Evolutionary conservation across 2,797 vertebrate species (phyloP).

Genomic region (Takifugu ocellatus): DNA sequence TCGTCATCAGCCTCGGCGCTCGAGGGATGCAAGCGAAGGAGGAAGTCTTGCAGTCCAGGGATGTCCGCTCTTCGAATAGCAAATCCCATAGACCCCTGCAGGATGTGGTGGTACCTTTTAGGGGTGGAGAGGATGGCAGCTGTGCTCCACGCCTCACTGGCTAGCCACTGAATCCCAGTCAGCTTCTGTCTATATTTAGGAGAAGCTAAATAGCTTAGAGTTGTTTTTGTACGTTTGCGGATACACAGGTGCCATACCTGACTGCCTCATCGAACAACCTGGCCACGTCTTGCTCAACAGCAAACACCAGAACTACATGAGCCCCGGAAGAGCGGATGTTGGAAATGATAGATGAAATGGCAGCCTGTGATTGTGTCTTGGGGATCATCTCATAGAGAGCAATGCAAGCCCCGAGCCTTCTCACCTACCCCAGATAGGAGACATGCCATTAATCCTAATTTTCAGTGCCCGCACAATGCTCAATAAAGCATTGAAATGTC

Average conservation of each 20-base stretch:
- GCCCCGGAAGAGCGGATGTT: conserved; percentile 67
- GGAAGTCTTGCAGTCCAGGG: conserved; percentile 70
- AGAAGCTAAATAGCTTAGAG: not conserved
- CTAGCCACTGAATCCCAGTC: conserved; percentile 78
- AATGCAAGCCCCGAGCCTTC: conserved; percentile 68
- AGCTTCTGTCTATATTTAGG: conserved; percentile 59
- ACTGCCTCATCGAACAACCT: conserved; percentile 73
- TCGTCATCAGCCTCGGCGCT: conserved; percentile 49
- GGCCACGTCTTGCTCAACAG: conserved; percentile 77
- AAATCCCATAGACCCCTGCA: conserved; percentile 79
- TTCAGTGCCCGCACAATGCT: no score
- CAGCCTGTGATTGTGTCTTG: conserved; percentile 63
- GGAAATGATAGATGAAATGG: conserved; percentile 68
- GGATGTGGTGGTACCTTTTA: conserved; percentile 64
- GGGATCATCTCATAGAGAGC: conserved; percentile 78
- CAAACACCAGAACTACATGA: conserved; percentile 77
- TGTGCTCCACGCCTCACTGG: conserved; percentile 83
- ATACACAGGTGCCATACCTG: conserved; percentile 46
- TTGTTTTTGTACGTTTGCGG: not conserved
- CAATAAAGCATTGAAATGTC: no score
- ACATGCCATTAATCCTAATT: not conserved
- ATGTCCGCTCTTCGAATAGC: conserved; percentile 74
- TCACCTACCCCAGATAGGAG: conserved; percentile 43
- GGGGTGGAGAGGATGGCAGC: conserved; percentile 75
- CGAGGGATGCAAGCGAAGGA: conserved; percentile 70